Conservation (phyloP, 2,797 vertebrate genomes). For the Babyrousa celebensis region DNA sequence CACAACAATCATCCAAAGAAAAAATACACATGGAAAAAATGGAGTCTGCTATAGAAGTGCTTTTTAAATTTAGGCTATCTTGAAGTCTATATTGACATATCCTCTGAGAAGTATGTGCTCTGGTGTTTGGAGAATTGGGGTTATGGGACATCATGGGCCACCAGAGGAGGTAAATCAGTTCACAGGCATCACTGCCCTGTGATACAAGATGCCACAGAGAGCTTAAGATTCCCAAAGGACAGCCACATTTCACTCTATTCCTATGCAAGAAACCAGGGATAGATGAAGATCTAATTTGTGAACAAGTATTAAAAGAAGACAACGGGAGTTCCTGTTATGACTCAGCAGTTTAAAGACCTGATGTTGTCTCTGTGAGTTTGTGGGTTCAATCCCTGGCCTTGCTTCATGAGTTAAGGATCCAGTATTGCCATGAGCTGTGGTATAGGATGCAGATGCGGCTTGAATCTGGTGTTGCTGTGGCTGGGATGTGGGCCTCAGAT, state of each 20-base stretch:
- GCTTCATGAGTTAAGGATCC: too few species aligned
- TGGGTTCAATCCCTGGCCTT: too few species aligned
- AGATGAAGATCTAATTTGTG: background rate
- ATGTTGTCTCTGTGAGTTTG: too few species aligned
- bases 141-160: background rate
- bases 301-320: background rate
- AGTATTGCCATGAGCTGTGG: too few species aligned
- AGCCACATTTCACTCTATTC: background rate
- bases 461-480: too few species aligned
- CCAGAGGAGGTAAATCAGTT: background rate
- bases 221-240: background rate
- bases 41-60: background rate
- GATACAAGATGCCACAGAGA: background rate
- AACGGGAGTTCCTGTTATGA: background rate
- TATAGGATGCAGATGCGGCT: too few species aligned
- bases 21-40: background rate
- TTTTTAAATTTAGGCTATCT: background rate
- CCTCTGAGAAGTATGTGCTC: background rate
- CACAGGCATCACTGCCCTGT: background rate
- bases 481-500: too few species aligned
- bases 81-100: background rate
- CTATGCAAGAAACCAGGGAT: background rate
- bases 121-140: background rate
- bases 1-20: constrained; percentile 32
- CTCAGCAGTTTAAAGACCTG: too few species aligned